A percentile compares a stretch with the other conserved stretches of the same genome.
Evolutionary conservation across 1,140 invertebrate genomes (phyloP).

Genomic region (Ips typographus): DNA sequence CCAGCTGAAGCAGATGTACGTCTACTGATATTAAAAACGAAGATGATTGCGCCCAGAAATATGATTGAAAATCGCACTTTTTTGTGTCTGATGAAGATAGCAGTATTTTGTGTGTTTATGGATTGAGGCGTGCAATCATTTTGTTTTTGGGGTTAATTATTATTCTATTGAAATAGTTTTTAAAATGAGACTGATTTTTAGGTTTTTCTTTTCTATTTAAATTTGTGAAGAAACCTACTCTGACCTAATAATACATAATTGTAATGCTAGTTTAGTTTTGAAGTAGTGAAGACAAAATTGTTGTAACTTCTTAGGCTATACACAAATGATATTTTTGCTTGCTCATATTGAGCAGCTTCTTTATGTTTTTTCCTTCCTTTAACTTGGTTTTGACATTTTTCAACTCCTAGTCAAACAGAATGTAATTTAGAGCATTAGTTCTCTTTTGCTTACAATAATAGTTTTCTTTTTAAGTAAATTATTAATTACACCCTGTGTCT

Average conservation of each 20-base stretch:
- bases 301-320: neutral
- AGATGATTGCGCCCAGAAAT: neutral
- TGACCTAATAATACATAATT: neutral
- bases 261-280: conserved; percentile 1
- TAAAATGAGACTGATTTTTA: conserved; percentile 28
- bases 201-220: conserved; percentile 11
- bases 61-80: neutral
- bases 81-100: neutral
- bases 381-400: neutral
- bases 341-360: conserved; percentile 23
- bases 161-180: neutral
- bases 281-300: neutral
- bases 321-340: neutral
- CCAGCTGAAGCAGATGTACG: conserved; percentile 85
- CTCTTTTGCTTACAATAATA: neutral
- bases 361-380: neutral
- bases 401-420: conserved; percentile 13
- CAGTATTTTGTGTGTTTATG: conserved; percentile 2
- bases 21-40: conserved; percentile 61
- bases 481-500: conserved; percentile 17
- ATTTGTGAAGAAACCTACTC: neutral
- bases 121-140: conserved; percentile 1
- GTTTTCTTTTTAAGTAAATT: conserved; percentile 17
- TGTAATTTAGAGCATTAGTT: neutral
- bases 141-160: neutral